Conservation (phyloP, 1,140 invertebrate species). For the Hylaeus anthracinus region DNA sequence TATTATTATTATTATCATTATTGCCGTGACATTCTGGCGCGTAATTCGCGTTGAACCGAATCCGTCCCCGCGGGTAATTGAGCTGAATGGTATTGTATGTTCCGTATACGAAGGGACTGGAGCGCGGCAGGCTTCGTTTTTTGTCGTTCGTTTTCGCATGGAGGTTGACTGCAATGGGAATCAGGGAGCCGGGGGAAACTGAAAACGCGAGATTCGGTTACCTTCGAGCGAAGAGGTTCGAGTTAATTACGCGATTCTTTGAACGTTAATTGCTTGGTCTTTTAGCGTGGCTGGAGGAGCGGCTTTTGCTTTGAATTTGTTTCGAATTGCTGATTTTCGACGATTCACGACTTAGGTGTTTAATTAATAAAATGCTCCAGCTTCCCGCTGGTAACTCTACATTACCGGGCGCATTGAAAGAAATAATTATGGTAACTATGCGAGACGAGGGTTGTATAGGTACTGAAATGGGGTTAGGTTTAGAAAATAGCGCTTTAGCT, state of each 20-base stretch:
- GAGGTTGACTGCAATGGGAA: not conserved
- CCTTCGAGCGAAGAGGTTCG: not conserved
- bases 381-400: too few species aligned
- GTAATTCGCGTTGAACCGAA: conserved; percentile 10
- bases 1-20: conserved; percentile 20
- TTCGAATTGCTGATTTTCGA: not conserved
- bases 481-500: too few species aligned
- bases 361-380: too few species aligned
- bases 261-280: not conserved
- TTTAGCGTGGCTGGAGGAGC: not conserved
- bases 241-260: conserved; percentile 23
- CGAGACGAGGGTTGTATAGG: too few species aligned
- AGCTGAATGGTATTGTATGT: conserved; percentile 22
- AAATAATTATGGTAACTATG: too few species aligned
- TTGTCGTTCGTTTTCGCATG: not conserved
- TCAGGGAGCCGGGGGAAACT: not conserved
- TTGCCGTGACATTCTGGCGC: not conserved
- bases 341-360: not conserved
- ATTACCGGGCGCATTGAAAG: too few species aligned
- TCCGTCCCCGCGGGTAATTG: conserved; percentile 18
- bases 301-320: not conserved
- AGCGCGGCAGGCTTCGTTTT: not conserved
- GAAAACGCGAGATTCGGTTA: conserved; percentile 1
- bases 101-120: not conserved
- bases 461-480: too few species aligned